Base-by-base conservation (phyloP, 2,888 invertebrate genomes). In the Eumacrocentrus americanus region DNA sequence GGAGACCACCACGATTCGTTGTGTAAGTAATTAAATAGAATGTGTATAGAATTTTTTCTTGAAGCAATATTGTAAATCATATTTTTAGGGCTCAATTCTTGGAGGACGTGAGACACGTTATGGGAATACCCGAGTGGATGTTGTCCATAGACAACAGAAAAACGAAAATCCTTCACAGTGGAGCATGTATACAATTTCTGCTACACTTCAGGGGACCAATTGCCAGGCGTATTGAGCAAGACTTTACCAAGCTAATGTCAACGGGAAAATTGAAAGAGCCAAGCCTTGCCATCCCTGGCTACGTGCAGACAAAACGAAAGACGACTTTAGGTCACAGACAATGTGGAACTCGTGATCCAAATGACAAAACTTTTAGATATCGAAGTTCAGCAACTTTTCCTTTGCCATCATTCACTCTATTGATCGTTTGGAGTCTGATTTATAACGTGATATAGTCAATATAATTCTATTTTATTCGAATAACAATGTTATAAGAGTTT, bases 101-200 rank as follows among this genome's bases (percentile, higher is more conserved):
- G 68, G 88, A 89, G 60, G 93, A 94, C 67, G 83, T 94, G 6
- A 86, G 94, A 34, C 83, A 85, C 54, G 89, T 94, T 23, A 86
- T 95, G 88, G 94, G 93, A 23, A 89, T 91, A 57, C 95, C 95
- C 0, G 91, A 91, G 76, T 95, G 95, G 95, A 91, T 94, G 89
- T 77, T 95, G 67, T 88, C 90, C 14, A 89, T 93, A 56, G 95
- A 95, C 82, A 88, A 89, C 35, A 85, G 94, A 4, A 88, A 89
- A 77, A 93, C 94, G 0, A 89, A 89, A 74, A 81, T 85, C 23
- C 83, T 95, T 53, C 91, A 94, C 76, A 85, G 87, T 65, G 90
- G 91, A 58, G 86, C 90, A 47, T 95, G 95, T 75, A 84, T 94
- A 14, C 95, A 95, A 81, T 84, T 95, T 73, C 84, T 93, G 57